Evolutionary conservation across 2,888 invertebrate species (phyloP), one percentile per base, ranked within the genome.

Genomic region (Drosophila mulleri): DNA sequence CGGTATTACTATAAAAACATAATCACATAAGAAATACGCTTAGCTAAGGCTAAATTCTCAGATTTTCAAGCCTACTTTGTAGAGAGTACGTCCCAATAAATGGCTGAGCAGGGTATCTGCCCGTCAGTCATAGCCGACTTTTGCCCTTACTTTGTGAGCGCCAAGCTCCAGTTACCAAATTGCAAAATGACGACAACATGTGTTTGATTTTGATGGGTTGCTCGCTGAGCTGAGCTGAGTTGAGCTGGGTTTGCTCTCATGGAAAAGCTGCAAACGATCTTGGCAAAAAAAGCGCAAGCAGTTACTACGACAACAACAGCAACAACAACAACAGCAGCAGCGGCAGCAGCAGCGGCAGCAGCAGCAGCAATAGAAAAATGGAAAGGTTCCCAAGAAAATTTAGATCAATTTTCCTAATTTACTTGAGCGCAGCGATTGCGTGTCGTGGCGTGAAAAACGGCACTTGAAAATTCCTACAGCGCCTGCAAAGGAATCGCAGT

Each of bases 401-500:
- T 87, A 88, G 86, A 88, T 87, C 86, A 87, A 87, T 87, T 87
- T 87, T 88, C 86, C 86, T 87, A 87, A 87, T 87, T 87, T 87
- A 86, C 83, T 83, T 82, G 78, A 85, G 86, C 81, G 71, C 88
- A 59, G 82, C 88, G 89, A 88, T 89, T 89, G 89, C 89, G 90
- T 89, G 89, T 82, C 88, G 83, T 89, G 87, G 89, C 90, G 88
- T 89, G 90, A 89, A 89, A 89, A 89, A 87, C 90, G 83, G 85
- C 87, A 89, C 88, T 89, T 87, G 83, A 78, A 81, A 84, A 82
- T 82, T 81, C 78, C 78, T 72, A 67, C 65, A 71, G 69, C 60
- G 66, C 64, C 64, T 60, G 59, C 47, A 23, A 70, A 75, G 79
- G 79, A 70, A 67, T 72, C 74, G 68, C 50, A 72, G 57, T 67